Percentiles rank a stretch among this genome's conserved stretches.
phyloP scores from a whole-genome alignment of 2,888 invertebrate genomes.

The Andrena praecox region DNA sequence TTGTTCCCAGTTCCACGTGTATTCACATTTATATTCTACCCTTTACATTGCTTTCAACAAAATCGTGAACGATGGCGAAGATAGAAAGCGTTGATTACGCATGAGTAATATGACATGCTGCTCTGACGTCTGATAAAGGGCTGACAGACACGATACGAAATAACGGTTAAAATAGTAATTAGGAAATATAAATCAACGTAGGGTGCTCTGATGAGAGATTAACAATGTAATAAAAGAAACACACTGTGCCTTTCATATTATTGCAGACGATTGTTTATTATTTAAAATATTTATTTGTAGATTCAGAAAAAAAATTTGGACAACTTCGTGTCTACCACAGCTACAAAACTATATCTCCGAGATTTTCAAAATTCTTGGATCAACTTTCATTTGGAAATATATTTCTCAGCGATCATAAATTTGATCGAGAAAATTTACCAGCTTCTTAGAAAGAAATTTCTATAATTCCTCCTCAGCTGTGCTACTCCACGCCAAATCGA shows the following conservation, averaged over 20 bases:
- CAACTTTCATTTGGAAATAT: too few species aligned
- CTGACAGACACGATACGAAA: neutral
- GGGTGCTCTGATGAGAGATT: slow-evolving; percentile 2
- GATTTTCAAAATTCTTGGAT: too few species aligned
- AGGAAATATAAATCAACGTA: neutral
- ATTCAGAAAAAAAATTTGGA: too few species aligned
- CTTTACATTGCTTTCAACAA: neutral
- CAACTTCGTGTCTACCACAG: too few species aligned
- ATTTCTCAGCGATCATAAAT: too few species aligned
- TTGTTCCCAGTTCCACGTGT: neutral
- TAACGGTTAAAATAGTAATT: slow-evolving; percentile 16
- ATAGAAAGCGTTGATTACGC: slow-evolving; percentile 17
- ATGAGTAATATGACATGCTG: slow-evolving; percentile 18
- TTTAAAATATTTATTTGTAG: neutral
- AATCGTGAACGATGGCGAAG: slow-evolving; percentile 9
- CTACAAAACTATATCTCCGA: too few species aligned
- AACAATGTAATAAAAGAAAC: neutral
- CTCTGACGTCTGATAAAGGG: slow-evolving; percentile 17
- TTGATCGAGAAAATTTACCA: too few species aligned
- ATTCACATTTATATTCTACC: neutral
- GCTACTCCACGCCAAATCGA: too few species aligned
- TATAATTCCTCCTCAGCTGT: too few species aligned
- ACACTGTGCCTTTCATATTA: neutral
- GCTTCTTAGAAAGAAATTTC: too few species aligned
- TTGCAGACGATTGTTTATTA: neutral